These are phyloP conservation scores for Omphaloscelis lunosa DNA, from an alignment of 2,888 invertebrate genomes.

Conservation along the genomic window DNA sequence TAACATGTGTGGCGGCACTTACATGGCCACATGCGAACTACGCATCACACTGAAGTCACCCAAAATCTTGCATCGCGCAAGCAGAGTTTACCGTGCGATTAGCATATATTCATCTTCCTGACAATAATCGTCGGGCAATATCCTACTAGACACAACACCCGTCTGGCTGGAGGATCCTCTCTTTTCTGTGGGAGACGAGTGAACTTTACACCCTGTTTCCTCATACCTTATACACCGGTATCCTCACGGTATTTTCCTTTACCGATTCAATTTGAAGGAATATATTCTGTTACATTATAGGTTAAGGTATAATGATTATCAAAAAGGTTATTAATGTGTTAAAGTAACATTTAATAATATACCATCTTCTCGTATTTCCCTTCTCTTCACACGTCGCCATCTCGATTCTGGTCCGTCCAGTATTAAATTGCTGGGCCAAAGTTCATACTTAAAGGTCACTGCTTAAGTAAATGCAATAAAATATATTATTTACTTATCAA, in stretches of 20 bases:
- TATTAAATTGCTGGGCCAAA: constrained; percentile 44
- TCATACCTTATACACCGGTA: background rate
- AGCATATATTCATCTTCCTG: too few species aligned
- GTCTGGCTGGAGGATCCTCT: too few species aligned
- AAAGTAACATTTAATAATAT: constrained; percentile 20
- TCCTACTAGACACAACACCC: too few species aligned
- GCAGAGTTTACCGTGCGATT: too few species aligned
- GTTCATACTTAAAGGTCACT: constrained; percentile 53
- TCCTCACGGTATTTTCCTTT: background rate
- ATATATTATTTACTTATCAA: constrained; percentile 32
- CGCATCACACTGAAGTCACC: too few species aligned
- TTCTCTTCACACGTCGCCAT: constrained; percentile 38
- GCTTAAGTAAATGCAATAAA: constrained; percentile 40
- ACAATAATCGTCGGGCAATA: too few species aligned
- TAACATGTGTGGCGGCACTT: too few species aligned
- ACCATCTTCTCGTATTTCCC: constrained; percentile 18
- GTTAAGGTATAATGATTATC: background rate
- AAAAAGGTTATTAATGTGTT: background rate
- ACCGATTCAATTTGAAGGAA: background rate
- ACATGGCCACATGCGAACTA: too few species aligned
- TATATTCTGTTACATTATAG: background rate
- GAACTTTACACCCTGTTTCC: too few species aligned
- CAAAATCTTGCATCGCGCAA: too few species aligned
- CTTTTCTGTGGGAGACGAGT: too few species aligned
- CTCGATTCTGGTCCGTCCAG: constrained; percentile 37